A percentile compares a stretch with the other conserved stretches of the same genome.
phyloP scores from a whole-genome alignment of 1,140 invertebrate species.

The Phocides pigmalion region DNA sequence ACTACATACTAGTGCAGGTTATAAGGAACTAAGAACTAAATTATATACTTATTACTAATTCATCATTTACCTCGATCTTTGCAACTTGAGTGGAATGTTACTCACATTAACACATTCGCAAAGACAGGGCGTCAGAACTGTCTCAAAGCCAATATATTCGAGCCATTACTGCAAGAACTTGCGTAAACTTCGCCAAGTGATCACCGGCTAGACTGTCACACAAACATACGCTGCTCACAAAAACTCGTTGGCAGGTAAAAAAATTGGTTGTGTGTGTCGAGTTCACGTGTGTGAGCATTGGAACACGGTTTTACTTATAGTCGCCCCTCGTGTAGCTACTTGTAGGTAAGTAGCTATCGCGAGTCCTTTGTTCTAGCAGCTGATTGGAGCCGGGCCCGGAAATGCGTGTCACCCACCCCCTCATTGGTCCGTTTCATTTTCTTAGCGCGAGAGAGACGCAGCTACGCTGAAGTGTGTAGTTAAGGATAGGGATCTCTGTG shows the following conservation, averaged over 20 bases:
- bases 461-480: slow-evolving; percentile 72
- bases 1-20: no score
- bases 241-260: slow-evolving; percentile 66
- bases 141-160: slow-evolving; percentile 56
- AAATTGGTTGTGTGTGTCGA: slow-evolving; percentile 57
- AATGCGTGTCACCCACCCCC: slow-evolving; percentile 83
- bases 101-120: not conserved
- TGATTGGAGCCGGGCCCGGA: slow-evolving; percentile 82
- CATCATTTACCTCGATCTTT: no score
- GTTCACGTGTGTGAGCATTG: slow-evolving; percentile 61
- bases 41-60: no score
- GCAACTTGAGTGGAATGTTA: no score
- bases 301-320: slow-evolving; percentile 58
- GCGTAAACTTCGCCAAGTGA: slow-evolving; percentile 64
- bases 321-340: slow-evolving; percentile 77
- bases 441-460: slow-evolving; percentile 80
- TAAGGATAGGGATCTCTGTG: slow-evolving; percentile 74
- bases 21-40: no score
- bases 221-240: slow-evolving; percentile 60
- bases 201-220: slow-evolving; percentile 50
- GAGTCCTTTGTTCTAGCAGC: slow-evolving; percentile 82
- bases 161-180: slow-evolving; percentile 54
- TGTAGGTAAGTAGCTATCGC: slow-evolving; percentile 81
- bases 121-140: not conserved
- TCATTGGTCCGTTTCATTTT: slow-evolving; percentile 83